Base-by-base conservation (phyloP, 2,797 vertebrate genomes). In the Hippoglossus hippoglossus region DNA sequence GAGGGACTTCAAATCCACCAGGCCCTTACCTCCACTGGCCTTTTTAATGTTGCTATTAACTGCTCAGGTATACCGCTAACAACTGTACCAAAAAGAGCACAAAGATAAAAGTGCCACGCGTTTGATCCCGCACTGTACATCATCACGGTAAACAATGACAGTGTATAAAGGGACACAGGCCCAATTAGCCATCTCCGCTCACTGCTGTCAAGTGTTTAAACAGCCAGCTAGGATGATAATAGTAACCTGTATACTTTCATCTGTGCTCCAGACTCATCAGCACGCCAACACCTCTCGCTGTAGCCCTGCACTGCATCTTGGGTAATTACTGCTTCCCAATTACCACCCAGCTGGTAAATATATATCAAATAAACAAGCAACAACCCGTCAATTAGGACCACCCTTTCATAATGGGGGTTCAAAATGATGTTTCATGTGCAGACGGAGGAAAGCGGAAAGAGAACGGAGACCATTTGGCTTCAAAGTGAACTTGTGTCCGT, bases 331-430 rank as follows among this genome's bases (percentile, higher is more conserved):
- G 81, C 86, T 86, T 78, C 87, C 91, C 92, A 88, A 94, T 94
- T 94, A 94, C 90, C 83, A 91, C 87, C 88, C 83, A 81, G 89
- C 91, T 87, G 87, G 92, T 90, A 93, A 93, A 93, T 87, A 91
- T 93, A 90, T 89, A 93, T 94, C 92, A 94, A 93, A 94, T 94
- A 94, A 94, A 94, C 91, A 94, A 92, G 93, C 90, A 93, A 92
- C 90, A 92, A 89, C 88, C 91, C 84, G 89, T 94, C 93, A 94
- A 94, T 95, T 94, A 95, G 89, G 77, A 87, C 87, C 85, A 75
- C 24, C 71, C 74, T 87, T 88, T 92, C 84, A 84, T 91, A 89
- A 92, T 83, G 81, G 75, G 75, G 85, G 81, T 83, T 89, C 83
- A 88, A 80, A 88, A 78, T 82, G 44, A 81, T 85, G 88, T 86